A percentile compares a stretch with the other conserved stretches of the same genome.
Conservation (phyloP, 1,140 invertebrate genomes). For the Rhagoletis zephyria region DNA sequence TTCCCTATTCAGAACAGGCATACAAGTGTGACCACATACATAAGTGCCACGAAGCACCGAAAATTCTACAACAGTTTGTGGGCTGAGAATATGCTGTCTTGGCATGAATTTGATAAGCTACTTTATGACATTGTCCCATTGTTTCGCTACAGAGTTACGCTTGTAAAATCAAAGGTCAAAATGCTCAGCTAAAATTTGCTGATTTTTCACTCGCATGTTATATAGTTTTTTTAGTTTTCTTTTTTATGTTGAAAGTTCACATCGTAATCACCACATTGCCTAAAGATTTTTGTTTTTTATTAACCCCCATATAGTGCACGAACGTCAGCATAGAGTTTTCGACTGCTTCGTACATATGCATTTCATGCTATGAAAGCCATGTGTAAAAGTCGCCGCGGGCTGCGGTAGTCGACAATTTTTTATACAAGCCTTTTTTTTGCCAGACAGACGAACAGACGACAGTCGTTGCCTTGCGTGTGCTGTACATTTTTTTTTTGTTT, state of each 20-base stretch:
- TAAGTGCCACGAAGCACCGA: too few species aligned
- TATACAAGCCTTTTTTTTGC: background rate
- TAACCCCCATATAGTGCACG: background rate
- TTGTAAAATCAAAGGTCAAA: conserved; percentile 22
- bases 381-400: background rate
- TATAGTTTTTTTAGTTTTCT: background rate
- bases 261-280: background rate
- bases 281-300: conserved; percentile 12
- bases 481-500: background rate
- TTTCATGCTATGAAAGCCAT: background rate
- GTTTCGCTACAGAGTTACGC: background rate
- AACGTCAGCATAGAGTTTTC: too few species aligned
- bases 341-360: too few species aligned
- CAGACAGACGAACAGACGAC: background rate
- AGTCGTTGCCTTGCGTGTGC: background rate
- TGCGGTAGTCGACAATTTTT: conserved; percentile 33
- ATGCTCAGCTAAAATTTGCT: background rate
- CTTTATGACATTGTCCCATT: background rate
- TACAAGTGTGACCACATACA: too few species aligned
- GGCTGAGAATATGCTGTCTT: too few species aligned
- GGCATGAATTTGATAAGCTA: too few species aligned
- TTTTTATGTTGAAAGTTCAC: background rate
- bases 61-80: too few species aligned
- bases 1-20: too few species aligned
- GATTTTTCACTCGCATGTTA: conserved; percentile 28